A percentile compares a stretch with the other conserved stretches of the same genome.
phyloP scores from a whole-genome alignment of 2,888 invertebrate species.

The Patella pellucida region DNA sequence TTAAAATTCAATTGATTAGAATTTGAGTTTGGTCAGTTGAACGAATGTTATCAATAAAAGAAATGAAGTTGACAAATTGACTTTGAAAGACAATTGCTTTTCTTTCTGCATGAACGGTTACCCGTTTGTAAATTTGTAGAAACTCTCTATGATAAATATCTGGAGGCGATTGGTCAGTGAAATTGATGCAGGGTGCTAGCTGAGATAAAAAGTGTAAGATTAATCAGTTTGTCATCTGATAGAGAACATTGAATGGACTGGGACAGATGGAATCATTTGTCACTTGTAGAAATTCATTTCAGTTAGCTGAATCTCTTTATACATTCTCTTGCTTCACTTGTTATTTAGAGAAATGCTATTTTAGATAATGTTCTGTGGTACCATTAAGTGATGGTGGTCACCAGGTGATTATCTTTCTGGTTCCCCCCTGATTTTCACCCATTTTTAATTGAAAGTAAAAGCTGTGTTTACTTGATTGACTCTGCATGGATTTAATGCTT shows the following conservation, averaged over 20 bases:
- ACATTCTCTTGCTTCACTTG: not conserved
- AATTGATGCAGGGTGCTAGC: not conserved
- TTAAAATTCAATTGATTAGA: not conserved
- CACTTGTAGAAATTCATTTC: not conserved
- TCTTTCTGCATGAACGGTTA: not conserved
- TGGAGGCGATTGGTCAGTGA: not conserved
- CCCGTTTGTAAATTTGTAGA: conserved; percentile 5
- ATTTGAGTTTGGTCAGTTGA: not conserved
- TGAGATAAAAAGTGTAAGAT: not conserved
- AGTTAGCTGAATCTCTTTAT: not conserved
- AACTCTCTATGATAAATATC: conserved; percentile 1
- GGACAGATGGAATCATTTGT: conserved; percentile 7
- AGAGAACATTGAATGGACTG: not conserved
- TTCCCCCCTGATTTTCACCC: no score
- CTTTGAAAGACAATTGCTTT: conserved; percentile 8
- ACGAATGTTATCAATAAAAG: not conserved
- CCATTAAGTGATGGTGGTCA: not conserved
- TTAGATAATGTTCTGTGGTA: not conserved
- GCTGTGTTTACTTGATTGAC: not conserved
- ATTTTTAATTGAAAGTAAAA: not conserved
- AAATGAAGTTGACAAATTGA: conserved; percentile 8
- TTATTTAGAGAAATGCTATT: no score
- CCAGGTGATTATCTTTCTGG: not conserved
- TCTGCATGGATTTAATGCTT: not conserved
- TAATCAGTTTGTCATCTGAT: not conserved